Evolutionary conservation across 2,797 vertebrate genomes (phyloP).

Genomic region (Notolepis coatsorum): DNA sequence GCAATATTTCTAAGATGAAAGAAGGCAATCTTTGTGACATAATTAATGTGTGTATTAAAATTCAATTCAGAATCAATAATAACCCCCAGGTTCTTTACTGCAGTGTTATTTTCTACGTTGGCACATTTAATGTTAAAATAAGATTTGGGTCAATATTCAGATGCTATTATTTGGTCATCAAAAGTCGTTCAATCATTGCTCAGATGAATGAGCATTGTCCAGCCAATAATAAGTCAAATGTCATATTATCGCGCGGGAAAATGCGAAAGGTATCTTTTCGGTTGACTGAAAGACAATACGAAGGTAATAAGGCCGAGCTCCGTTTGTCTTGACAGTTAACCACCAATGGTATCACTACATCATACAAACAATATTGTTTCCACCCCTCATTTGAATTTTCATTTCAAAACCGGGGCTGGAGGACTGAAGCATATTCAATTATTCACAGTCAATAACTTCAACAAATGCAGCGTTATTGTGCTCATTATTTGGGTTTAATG

Average conservation of each 20-base stretch:
- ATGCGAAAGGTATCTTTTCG: conserved; percentile 6
- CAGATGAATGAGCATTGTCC: conserved; percentile 3
- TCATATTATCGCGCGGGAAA: neutral
- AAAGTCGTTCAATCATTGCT: conserved; percentile 14
- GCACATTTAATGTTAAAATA: conserved; percentile 27
- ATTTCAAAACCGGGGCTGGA: conserved; percentile 43
- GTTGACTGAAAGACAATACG: conserved; percentile 5
- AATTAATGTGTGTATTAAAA: no score
- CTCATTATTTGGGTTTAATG: conserved; percentile 27
- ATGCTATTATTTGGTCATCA: neutral
- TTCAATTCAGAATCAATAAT: no score
- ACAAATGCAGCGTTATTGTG: conserved; percentile 38
- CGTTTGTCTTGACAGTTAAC: conserved; percentile 32
- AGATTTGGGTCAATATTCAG: conserved; percentile 36
- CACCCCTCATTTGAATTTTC: conserved; percentile 58
- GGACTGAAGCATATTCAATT: conserved; percentile 39
- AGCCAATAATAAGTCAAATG: conserved; percentile 35
- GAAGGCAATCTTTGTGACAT: no score
- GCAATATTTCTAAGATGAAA: no score
- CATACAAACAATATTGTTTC: conserved; percentile 41
- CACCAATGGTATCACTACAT: conserved; percentile 36
- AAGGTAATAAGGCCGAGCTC: conserved; percentile 38
- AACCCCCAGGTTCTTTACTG: no score
- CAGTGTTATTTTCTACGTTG: no score
- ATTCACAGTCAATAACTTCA: conserved; percentile 50